Evolutionary conservation across 2,888 invertebrate genomes (phyloP).

Genomic region (Meteorus colon): DNA sequence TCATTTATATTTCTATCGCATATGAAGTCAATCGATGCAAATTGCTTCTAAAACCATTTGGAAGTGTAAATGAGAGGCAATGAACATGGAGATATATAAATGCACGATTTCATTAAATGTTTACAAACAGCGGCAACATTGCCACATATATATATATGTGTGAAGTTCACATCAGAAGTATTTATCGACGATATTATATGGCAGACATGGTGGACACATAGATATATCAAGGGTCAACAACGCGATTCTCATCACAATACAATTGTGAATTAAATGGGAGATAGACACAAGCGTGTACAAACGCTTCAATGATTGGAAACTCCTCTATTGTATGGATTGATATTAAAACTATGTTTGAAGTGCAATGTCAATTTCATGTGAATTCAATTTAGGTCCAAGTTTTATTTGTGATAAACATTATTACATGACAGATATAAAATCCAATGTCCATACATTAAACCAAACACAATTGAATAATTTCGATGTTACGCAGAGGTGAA

Average conservation of each 20-base stretch:
- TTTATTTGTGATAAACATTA: background rate
- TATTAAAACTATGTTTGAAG: conserved; percentile 6
- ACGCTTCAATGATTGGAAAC: background rate
- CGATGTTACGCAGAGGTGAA: too few relatives aligned
- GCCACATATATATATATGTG: background rate
- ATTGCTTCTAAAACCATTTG: background rate
- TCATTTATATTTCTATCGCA: background rate
- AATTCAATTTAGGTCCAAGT: background rate
- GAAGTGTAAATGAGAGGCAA: background rate
- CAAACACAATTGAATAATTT: too few relatives aligned
- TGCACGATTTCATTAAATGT: background rate
- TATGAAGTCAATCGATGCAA: background rate
- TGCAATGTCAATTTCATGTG: background rate
- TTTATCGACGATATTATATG: background rate
- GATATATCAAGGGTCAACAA: conserved; percentile 47
- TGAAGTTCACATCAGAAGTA: background rate
- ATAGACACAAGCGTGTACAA: background rate
- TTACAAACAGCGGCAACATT: background rate
- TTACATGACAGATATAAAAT: background rate
- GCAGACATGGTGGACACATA: background rate
- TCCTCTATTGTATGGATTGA: background rate
- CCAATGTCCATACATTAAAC: too few relatives aligned
- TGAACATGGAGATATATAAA: background rate
- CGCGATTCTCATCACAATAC: background rate
- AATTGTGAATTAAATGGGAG: background rate